These are phyloP conservation scores for Strix occidentalis DNA, from an alignment of 2,797 vertebrate species.

Conservation along the genomic window DNA sequence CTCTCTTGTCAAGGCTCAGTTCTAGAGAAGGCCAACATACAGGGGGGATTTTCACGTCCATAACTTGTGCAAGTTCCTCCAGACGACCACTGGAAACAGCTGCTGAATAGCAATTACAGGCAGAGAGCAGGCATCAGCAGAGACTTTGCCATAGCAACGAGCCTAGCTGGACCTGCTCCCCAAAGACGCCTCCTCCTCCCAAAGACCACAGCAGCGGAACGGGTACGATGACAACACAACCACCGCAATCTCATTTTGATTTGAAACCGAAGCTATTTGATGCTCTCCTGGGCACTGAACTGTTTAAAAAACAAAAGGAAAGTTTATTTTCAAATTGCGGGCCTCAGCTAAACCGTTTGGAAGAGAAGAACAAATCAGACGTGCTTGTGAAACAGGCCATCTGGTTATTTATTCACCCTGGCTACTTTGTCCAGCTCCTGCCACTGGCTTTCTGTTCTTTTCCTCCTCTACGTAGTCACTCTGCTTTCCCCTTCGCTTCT, in stretches of 20 bases:
- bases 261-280: constrained; percentile 9
- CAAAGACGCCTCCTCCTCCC: constrained; percentile 53
- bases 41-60: not conserved
- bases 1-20: constrained; percentile 1
- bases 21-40: not conserved
- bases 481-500: not conserved
- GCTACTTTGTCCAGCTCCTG: not conserved
- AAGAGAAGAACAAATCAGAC: not conserved
- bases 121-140: constrained; percentile 42
- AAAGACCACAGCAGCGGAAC: constrained; percentile 49
- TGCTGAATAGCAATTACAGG: constrained; percentile 60
- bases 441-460: not conserved
- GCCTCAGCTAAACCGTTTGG: not conserved
- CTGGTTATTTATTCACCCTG: not conserved
- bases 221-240: constrained; percentile 32
- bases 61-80: constrained; percentile 7
- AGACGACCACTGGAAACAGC: constrained; percentile 58
- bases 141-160: constrained; percentile 63
- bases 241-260: not conserved
- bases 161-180: constrained; percentile 48
- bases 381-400: not conserved
- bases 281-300: constrained; percentile 32
- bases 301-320: constrained; percentile 53
- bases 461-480: not conserved
- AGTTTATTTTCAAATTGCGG: not conserved